phyloP scores from a whole-genome alignment of 2,113 vertebrate genomes.

The Catagonus wagneri region DNA sequence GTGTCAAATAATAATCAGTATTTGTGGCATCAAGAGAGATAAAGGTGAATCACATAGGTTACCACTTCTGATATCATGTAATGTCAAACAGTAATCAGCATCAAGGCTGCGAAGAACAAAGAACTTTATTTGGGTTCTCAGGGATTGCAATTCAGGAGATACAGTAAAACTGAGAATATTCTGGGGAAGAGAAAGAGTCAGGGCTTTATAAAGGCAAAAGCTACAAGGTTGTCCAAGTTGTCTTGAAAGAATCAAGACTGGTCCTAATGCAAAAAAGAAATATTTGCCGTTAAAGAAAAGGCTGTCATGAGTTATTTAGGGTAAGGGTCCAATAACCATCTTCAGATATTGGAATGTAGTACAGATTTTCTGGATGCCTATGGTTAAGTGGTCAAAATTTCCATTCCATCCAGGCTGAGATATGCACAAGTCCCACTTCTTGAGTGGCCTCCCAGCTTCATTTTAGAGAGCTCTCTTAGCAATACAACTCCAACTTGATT shows the following conservation, averaged over 20 bases:
- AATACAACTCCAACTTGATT: not conserved
- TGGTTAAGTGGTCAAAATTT: not conserved
- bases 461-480: not conserved
- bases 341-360: not conserved
- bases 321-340: not conserved
- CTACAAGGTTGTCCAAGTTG: not conserved
- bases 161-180: not conserved
- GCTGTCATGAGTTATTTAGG: not conserved
- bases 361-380: not conserved
- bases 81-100: not conserved
- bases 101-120: not conserved
- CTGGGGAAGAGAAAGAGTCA: not conserved
- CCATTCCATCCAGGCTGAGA: not conserved
- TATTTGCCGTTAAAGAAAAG: not conserved
- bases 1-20: not conserved
- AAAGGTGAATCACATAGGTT: not conserved
- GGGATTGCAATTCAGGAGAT: not conserved
- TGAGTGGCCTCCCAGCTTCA: not conserved
- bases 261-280: not conserved
- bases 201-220: not conserved
- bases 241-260: not conserved
- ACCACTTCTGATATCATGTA: not conserved
- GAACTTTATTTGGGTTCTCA: not conserved
- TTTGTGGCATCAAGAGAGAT: not conserved
- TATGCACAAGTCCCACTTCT: not conserved